These are phyloP conservation scores for Nipponacmea schrenckii DNA, from an alignment of 2,888 invertebrate species.

Conservation along the genomic window DNA sequence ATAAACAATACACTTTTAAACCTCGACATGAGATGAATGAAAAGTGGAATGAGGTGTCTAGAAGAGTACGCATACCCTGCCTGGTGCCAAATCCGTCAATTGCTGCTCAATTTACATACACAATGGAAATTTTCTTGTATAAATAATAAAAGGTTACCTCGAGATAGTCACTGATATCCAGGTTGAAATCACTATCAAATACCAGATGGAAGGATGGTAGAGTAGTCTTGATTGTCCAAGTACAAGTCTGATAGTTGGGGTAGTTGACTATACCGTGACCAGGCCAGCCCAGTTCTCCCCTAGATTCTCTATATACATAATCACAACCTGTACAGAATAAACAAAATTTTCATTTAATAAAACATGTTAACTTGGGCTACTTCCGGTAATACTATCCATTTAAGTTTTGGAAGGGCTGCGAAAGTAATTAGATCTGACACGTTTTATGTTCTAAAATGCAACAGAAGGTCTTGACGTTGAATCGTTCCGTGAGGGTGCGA, in stretches of 20 bases:
- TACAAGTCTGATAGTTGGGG: constrained; percentile 25
- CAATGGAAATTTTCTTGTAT: too few species aligned
- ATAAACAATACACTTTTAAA: too few species aligned
- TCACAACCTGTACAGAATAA: constrained; percentile 28
- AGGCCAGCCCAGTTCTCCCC: constrained; percentile 30
- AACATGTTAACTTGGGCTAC: background rate
- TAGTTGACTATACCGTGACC: constrained; percentile 29
- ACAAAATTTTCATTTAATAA: background rate
- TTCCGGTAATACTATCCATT: background rate
- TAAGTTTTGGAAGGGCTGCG: too few species aligned
- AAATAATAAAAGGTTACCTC: too few species aligned
- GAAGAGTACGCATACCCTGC: too few species aligned
- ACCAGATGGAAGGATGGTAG: constrained; percentile 14
- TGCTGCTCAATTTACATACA: background rate
- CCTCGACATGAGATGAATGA: too few species aligned
- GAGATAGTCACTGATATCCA: constrained; percentile 24
- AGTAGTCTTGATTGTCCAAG: constrained; percentile 21
- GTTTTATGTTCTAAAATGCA: too few species aligned
- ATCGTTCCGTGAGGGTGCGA: too few species aligned
- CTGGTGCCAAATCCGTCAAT: too few species aligned
- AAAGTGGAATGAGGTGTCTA: too few species aligned
- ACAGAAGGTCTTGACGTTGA: too few species aligned
- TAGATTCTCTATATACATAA: background rate
- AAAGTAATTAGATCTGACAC: too few species aligned
- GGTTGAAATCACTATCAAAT: constrained; percentile 22